phyloP scores from a whole-genome alignment of 1,140 invertebrate species.

The Cydia fagiglandana region DNA sequence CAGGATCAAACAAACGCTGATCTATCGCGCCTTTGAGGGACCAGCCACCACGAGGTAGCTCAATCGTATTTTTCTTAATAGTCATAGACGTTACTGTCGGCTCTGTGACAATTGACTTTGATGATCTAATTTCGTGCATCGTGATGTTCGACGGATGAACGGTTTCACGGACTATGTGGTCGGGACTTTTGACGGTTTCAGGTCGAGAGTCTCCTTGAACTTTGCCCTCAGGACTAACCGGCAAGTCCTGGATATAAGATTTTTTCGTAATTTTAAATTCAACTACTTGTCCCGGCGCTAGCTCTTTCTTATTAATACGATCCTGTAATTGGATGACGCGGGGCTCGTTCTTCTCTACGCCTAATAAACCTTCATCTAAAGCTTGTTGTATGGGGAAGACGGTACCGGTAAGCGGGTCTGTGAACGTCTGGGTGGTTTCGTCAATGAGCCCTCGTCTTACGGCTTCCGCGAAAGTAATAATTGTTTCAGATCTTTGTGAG shows the following conservation, averaged over 20 bases:
- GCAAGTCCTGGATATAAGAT: constrained; percentile 76
- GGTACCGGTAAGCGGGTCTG: constrained; percentile 87
- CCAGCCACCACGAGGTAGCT: constrained; percentile 92
- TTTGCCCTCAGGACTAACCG: constrained; percentile 69
- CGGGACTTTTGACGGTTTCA: constrained; percentile 75
- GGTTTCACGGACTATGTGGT: constrained; percentile 50
- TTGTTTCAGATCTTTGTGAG: constrained; percentile 80
- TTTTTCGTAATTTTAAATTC: constrained; percentile 79
- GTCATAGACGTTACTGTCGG: constrained; percentile 71
- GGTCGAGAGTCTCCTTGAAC: constrained; percentile 67
- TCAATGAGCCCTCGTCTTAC: constrained; percentile 89
- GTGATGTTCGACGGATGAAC: constrained; percentile 55
- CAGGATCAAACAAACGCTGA: constrained; percentile 88
- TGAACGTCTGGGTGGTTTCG: constrained; percentile 87
- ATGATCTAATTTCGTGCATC: constrained; percentile 56
- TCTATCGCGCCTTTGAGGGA: constrained; percentile 87
- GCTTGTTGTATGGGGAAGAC: constrained; percentile 91
- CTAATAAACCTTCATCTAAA: constrained; percentile 84
- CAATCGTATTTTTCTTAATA: constrained; percentile 81
- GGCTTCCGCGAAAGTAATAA: constrained; percentile 88
- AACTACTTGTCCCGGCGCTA: constrained; percentile 72
- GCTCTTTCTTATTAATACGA: constrained; percentile 66
- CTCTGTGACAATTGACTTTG: constrained; percentile 69
- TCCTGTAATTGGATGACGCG: constrained; percentile 65
- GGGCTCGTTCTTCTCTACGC: constrained; percentile 81